Percentiles rank a stretch among this genome's conserved stretches.
Evolutionary conservation across 53 echinoderm and acorn worm genomes (phyloP).

Genomic region (Glandiceps talaboti): DNA sequence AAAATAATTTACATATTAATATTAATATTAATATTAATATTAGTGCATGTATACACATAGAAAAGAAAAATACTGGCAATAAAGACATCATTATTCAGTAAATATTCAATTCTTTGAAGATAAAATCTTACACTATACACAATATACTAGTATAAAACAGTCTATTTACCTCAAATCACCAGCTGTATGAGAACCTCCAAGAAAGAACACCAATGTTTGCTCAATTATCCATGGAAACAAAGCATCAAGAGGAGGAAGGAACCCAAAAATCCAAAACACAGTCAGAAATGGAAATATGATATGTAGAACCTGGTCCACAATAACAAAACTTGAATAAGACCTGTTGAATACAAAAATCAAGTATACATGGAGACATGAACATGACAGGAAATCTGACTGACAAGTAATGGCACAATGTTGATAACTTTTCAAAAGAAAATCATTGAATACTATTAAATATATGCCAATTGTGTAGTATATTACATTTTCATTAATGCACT

Average conservation of each 20-base stretch:
- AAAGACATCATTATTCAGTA: too few relatives aligned
- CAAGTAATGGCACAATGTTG: not conserved
- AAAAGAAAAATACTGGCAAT: too few relatives aligned
- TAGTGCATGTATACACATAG: not conserved
- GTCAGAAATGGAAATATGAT: conserved; percentile 60
- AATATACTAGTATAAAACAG: too few relatives aligned
- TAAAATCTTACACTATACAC: too few relatives aligned
- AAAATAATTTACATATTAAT: too few relatives aligned
- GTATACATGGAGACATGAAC: not conserved
- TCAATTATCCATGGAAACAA: conserved; percentile 68
- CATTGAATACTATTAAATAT: not conserved
- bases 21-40: not conserved
- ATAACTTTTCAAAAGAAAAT: not conserved
- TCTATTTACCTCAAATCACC: conserved; percentile 69
- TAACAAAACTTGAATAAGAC: conserved; percentile 25
- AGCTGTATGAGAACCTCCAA: conserved; percentile 83
- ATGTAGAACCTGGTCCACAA: conserved; percentile 65
- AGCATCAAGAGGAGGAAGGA: conserved; percentile 72
- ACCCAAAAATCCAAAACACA: conserved; percentile 50
- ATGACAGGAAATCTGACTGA: not conserved
- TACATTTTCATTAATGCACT: too few relatives aligned
- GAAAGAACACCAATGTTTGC: conserved; percentile 33
- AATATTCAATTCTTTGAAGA: not conserved
- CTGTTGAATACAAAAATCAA: not conserved
- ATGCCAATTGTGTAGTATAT: too few relatives aligned